Evolutionary conservation across 2,888 invertebrate genomes (phyloP).

Genomic region (Trachelus troglodyta): DNA sequence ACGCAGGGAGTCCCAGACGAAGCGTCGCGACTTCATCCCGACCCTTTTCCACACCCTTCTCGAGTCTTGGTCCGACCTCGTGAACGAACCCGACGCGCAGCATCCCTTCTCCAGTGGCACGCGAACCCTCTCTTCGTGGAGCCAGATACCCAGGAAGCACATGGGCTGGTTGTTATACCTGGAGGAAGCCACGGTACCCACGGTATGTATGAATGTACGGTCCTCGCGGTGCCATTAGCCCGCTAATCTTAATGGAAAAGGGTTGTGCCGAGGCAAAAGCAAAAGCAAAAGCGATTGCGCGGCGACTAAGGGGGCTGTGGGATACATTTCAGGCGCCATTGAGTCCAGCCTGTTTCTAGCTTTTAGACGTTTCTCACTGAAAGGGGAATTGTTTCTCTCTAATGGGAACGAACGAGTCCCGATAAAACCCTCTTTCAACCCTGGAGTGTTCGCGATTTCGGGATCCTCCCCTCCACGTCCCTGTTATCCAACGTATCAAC

Average conservation of each 20-base stretch:
- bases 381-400: conserved; percentile 3
- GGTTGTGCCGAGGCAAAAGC: conserved; percentile 29
- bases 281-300: conserved; percentile 21
- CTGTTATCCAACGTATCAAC: neutral
- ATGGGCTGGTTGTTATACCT: neutral
- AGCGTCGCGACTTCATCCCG: neutral
- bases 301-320: conserved; percentile 16
- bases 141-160: neutral
- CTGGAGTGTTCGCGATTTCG: neutral
- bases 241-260: conserved; percentile 43
- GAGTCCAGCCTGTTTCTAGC: conserved; percentile 34
- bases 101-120: neutral
- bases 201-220: conserved; percentile 19
- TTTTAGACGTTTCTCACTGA: conserved; percentile 20
- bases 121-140: neutral
- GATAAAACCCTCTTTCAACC: neutral
- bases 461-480: neutral
- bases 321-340: conserved; percentile 39
- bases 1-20: neutral
- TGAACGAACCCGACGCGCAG: neutral
- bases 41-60: neutral
- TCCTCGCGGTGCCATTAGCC: conserved; percentile 39
- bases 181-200: conserved; percentile 2
- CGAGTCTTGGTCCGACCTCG: neutral
- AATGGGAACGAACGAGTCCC: neutral